phyloP scores from a whole-genome alignment of 2,888 invertebrate species.

The Hydraecia micacea region DNA sequence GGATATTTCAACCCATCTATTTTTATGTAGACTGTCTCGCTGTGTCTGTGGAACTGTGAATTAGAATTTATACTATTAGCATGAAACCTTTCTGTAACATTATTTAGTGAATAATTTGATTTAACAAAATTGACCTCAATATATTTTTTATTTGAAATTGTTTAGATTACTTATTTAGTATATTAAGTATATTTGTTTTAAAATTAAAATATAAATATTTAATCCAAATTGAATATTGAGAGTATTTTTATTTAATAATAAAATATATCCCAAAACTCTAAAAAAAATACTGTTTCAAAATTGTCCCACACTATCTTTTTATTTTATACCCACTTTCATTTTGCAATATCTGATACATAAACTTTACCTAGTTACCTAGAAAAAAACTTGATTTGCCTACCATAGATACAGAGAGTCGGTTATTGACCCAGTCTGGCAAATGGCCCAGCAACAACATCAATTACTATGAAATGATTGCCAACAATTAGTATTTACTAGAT shows the following conservation, averaged over 20 bases:
- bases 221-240: background rate
- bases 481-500: slow-evolving; percentile 48
- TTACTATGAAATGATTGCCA: slow-evolving; percentile 56
- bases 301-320: background rate
- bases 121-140: background rate
- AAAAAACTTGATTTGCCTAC: slow-evolving; percentile 65
- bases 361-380: slow-evolving; percentile 66
- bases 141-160: background rate
- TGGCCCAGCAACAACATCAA: slow-evolving; percentile 70
- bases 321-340: slow-evolving; percentile 12
- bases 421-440: slow-evolving; percentile 85
- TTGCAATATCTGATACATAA: slow-evolving; percentile 10
- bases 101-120: background rate
- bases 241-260: background rate
- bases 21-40: slow-evolving; percentile 72
- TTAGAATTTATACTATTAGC: slow-evolving; percentile 42
- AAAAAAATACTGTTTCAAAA: background rate
- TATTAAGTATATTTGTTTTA: background rate
- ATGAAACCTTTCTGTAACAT: slow-evolving; percentile 11
- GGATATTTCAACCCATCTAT: slow-evolving; percentile 80
- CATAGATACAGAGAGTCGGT: slow-evolving; percentile 67
- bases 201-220: background rate
- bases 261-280: background rate
- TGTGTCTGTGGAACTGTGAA: slow-evolving; percentile 60
- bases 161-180: background rate